Conservation (phyloP, 2,797 vertebrate genomes). For the Cebuella pygmaea region DNA sequence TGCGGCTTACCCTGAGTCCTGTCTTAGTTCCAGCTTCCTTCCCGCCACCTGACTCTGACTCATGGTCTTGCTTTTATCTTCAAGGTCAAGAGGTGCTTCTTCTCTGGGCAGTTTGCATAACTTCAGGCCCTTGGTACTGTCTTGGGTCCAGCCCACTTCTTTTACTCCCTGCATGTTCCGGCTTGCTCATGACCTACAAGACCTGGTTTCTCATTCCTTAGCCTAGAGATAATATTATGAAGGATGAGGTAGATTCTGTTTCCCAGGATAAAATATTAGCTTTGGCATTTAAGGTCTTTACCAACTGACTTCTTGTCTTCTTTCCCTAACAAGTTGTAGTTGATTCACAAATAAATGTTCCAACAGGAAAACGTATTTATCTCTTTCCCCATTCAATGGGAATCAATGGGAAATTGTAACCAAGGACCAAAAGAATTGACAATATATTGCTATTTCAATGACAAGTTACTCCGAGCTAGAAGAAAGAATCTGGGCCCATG, state of each 20-base stretch:
- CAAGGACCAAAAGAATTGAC: neutral
- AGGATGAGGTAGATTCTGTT: neutral
- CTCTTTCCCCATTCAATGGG: neutral
- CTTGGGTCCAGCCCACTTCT: neutral
- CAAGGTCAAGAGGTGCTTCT: neutral
- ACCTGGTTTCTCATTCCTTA: neutral
- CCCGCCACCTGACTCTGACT: neutral
- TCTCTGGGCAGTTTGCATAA: neutral
- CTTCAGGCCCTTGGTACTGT: neutral
- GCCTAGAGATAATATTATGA: neutral
- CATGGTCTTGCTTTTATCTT: neutral
- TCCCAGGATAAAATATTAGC: neutral
- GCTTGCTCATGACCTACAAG: neutral
- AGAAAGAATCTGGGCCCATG: neutral
- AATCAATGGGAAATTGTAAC: neutral
- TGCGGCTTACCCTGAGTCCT: neutral
- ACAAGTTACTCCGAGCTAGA: neutral
- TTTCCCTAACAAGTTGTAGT: neutral
- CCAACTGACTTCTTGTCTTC: neutral
- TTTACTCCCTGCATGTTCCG: neutral
- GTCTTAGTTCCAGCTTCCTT: neutral
- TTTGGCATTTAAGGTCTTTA: neutral
- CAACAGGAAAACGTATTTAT: neutral
- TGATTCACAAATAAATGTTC: conserved; percentile 43
- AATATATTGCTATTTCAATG: neutral